Base-by-base conservation (phyloP, 2,888 invertebrate species). In the Cheilosia pagana region DNA sequence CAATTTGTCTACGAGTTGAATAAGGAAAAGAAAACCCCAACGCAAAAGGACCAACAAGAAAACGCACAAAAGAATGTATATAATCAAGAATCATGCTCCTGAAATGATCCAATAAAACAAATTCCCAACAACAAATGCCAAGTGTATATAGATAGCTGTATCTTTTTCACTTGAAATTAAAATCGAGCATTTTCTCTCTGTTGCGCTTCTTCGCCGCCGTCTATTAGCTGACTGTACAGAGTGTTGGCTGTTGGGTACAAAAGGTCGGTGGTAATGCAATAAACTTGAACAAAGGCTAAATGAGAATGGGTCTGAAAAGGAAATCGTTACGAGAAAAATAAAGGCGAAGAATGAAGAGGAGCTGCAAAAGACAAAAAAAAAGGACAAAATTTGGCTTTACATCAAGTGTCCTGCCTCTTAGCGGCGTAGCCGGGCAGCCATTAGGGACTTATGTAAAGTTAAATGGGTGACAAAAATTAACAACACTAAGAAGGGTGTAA, bases 111-210 rank as follows among this genome's bases (percentile, higher is more conserved):
- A 85, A 85, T 81, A 85, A 85, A 81, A 85, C 65, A 67, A 81
- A 81, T 76, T 81, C 75, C 75, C 75, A 81, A 21, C 85, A 81
- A 71, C 65, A 59, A 85, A 71, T 67, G 52, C 50, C 52, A 21
- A 65, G 12, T n/a, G 12, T 35, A 35, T 10, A 35, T 35, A 5
- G 35, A 48, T 19, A 52, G 31, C 70, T 81, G 59, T 71, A 67
- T 75, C 67, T 63, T 81, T 63, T 85, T 60, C 62, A 81, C 60
- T 81, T 81, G 65, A 85, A 85, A 85, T 85, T 85, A 85, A 81
- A 85, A 79, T 76, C 45, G 31, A 70, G 70, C 59, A 70, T 70
- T 85, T 85, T 85, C 53, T 71, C 62, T 85, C 71, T 75, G 81
- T 85, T 85, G 81, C 81, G 85, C 81, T 81, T 50, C 50, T 50